Percentiles rank a stretch among this genome's conserved stretches.
phyloP scores from a whole-genome alignment of 2,113 vertebrate genomes.

The Oryzias celebensis region DNA sequence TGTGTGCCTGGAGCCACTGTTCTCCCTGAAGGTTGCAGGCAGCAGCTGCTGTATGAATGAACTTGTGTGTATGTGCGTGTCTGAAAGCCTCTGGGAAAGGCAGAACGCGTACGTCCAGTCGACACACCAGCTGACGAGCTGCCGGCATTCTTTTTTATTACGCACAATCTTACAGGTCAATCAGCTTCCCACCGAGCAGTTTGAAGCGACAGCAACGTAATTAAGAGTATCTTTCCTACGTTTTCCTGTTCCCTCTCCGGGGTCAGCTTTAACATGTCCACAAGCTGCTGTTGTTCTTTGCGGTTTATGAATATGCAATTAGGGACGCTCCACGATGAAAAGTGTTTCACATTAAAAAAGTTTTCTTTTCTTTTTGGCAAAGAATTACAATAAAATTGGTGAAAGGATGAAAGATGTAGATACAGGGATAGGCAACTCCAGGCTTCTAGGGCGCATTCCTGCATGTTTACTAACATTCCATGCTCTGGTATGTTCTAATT shows the following conservation, averaged over 20 bases:
- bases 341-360: not conserved
- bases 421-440: too few species aligned
- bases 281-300: slow-evolving; percentile 22
- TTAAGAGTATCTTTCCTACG: slow-evolving; percentile 2
- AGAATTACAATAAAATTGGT: not conserved
- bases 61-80: slow-evolving; percentile 31
- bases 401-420: slow-evolving; percentile 4
- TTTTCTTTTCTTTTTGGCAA: not conserved
- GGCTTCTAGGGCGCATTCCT: too few species aligned
- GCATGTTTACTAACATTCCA: too few species aligned
- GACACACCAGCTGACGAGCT: slow-evolving; percentile 59
- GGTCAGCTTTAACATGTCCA: not conserved
- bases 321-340: slow-evolving; percentile 5
- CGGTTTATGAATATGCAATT: slow-evolving; percentile 22
- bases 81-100: slow-evolving; percentile 52
- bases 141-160: slow-evolving; percentile 30
- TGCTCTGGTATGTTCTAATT: too few species aligned
- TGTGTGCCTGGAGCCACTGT: slow-evolving; percentile 33
- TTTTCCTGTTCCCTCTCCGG: slow-evolving; percentile 2
- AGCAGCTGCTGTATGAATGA: slow-evolving; percentile 68
- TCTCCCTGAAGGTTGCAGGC: slow-evolving; percentile 48
- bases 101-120: slow-evolving; percentile 52
- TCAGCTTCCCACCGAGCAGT: slow-evolving; percentile 28
- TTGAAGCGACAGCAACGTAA: slow-evolving; percentile 1
- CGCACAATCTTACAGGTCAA: slow-evolving; percentile 48